A percentile compares a stretch with the other conserved stretches of the same genome.
Evolutionary conservation across 2,888 invertebrate genomes (phyloP).

Genomic region (Drosophila tripunctata): DNA sequence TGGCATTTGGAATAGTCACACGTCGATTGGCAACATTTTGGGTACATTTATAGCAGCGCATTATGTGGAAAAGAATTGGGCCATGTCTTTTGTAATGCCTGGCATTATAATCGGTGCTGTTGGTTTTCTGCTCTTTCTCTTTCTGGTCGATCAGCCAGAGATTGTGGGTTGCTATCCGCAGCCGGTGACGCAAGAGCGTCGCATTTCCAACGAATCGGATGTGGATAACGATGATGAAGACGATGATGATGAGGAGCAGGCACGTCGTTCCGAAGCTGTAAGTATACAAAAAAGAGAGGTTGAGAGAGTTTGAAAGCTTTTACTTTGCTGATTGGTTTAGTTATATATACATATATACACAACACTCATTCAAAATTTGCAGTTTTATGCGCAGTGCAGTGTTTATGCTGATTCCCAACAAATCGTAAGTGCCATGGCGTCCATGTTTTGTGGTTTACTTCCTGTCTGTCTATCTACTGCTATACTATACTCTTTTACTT

Average conservation of each 20-base stretch:
- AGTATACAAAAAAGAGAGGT: conserved; percentile 39
- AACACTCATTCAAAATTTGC: not conserved
- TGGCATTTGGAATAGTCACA: conserved; percentile 98
- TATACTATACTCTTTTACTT: not conserved
- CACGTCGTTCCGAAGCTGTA: conserved; percentile 56
- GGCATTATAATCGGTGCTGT: conserved; percentile 90
- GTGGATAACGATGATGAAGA: conserved; percentile 81
- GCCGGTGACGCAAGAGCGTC: conserved; percentile 49
- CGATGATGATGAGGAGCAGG: conserved; percentile 62
- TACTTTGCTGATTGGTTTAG: no score
- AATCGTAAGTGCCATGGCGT: not conserved
- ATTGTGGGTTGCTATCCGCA: conserved; percentile 87
- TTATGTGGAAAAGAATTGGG: conserved; percentile 95
- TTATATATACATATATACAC: not conserved
- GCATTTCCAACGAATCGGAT: conserved; percentile 81
- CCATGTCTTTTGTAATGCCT: conserved; percentile 95
- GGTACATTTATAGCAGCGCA: conserved; percentile 94
- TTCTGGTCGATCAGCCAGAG: conserved; percentile 92
- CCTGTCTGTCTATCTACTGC: no score
- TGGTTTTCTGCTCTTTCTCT: conserved; percentile 91
- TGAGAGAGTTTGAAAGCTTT: no score
- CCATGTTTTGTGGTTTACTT: no score
- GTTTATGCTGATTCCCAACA: not conserved
- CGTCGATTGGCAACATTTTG: conserved; percentile 97
- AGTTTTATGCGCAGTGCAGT: not conserved